Evolutionary conservation across 2,113 vertebrate genomes (phyloP).

Genomic region (Pao palembangensis): DNA sequence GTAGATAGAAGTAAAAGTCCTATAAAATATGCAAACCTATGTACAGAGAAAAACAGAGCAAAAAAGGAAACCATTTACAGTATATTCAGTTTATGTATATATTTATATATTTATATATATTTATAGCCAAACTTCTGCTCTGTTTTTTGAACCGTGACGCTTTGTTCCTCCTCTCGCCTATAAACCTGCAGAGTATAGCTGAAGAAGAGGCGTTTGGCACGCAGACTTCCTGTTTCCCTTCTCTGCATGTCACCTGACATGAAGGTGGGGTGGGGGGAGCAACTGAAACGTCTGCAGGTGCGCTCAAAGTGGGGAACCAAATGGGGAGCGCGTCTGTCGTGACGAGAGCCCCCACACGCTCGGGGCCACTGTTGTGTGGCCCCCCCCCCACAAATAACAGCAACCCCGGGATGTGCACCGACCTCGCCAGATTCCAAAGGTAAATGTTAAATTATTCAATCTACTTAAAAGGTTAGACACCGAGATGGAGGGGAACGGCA

Average conservation of each 20-base stretch:
- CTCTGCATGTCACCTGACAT: constrained; percentile 28
- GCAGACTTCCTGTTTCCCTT: constrained; percentile 20
- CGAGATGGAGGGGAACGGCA: constrained; percentile 49
- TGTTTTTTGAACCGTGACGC: constrained; percentile 80
- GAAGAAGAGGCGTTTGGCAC: constrained; percentile 50
- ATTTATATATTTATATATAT: constrained; percentile 74
- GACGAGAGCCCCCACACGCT: too few species aligned
- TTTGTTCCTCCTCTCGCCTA: constrained; percentile 75
- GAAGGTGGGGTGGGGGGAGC: not conserved
- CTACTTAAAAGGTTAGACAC: constrained; percentile 62
- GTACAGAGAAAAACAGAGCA: constrained; percentile 98
- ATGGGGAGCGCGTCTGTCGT: not conserved
- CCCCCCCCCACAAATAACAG: constrained; percentile 25
- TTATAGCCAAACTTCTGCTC: constrained; percentile 93
- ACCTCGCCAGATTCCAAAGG: constrained; percentile 49
- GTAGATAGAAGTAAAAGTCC: constrained; percentile 99
- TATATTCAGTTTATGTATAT: constrained; percentile 83
- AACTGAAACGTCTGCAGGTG: not conserved
- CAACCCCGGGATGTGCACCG: constrained; percentile 33
- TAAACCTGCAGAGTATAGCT: constrained; percentile 96
- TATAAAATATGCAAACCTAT: constrained; percentile 99
- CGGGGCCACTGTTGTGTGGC: not conserved
- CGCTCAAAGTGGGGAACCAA: constrained; percentile 43
- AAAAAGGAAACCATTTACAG: constrained; percentile 81
- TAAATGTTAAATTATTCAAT: constrained; percentile 69